phyloP scores from a whole-genome alignment of 2,888 invertebrate species.

The Stenodema calcarata region DNA sequence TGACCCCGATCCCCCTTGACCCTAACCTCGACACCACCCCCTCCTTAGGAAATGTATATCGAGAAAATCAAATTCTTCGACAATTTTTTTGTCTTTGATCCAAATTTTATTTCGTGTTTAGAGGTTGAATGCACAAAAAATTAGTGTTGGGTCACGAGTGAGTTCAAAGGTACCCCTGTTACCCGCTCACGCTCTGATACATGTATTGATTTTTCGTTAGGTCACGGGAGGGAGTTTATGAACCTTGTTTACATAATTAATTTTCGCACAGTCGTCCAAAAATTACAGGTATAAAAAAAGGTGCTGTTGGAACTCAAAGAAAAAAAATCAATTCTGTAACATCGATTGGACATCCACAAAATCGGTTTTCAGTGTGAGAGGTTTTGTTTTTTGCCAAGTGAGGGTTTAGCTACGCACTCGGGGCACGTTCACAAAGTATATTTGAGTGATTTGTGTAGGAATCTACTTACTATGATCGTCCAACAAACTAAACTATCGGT shows the following conservation, averaged over 20 bases:
- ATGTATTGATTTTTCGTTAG: conserved; percentile 44
- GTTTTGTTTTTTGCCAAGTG: neutral
- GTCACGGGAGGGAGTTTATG: conserved; percentile 28
- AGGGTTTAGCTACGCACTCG: conserved; percentile 3
- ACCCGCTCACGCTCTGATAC: conserved; percentile 45
- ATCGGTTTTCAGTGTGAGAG: neutral
- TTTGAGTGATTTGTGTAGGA: neutral
- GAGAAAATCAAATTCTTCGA: neutral
- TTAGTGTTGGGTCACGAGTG: neutral
- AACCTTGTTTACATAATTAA: conserved; percentile 44
- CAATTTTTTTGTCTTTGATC: neutral
- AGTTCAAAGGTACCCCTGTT: neutral
- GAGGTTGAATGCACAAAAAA: neutral
- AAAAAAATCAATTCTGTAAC: conserved; percentile 15
- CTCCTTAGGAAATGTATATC: neutral
- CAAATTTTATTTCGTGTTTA: no score
- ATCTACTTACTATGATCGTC: neutral
- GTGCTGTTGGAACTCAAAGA: neutral
- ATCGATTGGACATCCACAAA: conserved; percentile 35
- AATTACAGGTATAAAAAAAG: neutral
- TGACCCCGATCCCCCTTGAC: conserved; percentile 50
- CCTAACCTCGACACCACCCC: conserved; percentile 32
- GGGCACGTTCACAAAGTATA: conserved; percentile 32
- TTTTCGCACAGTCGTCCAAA: neutral
- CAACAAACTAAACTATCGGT: conserved; percentile 20